Evolutionary conservation across 2,888 invertebrate genomes (phyloP).

Genomic region (Agrypnus murinus): DNA sequence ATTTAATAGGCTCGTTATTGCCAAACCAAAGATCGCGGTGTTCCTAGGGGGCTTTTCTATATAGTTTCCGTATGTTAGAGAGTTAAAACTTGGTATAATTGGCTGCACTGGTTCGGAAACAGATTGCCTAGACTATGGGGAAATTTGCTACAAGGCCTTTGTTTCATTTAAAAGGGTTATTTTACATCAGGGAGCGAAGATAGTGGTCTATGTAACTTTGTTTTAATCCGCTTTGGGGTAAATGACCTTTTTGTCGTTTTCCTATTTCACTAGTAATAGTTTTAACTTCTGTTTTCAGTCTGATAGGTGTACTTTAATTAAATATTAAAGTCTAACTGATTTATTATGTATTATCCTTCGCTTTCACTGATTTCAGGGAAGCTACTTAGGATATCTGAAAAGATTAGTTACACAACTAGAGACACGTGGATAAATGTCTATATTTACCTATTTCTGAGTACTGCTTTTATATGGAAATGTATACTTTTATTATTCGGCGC

Average conservation of each 20-base stretch:
- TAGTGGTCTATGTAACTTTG: constrained; percentile 52
- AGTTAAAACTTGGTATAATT: constrained; percentile 67
- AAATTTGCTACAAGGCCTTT: constrained; percentile 64
- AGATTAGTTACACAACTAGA: not conserved
- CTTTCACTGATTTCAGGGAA: too few relatives aligned
- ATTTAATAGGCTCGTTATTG: constrained; percentile 49
- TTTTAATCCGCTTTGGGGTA: constrained; percentile 51
- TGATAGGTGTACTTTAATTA: not conserved
- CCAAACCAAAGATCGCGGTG: constrained; percentile 31
- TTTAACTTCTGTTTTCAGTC: constrained; percentile 14
- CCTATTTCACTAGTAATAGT: constrained; percentile 31
- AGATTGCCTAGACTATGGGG: constrained; percentile 64
- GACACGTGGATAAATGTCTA: too few relatives aligned
- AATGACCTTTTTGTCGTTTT: constrained; percentile 43
- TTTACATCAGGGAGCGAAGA: constrained; percentile 61
- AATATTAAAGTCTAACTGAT: too few relatives aligned
- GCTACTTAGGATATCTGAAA: too few relatives aligned
- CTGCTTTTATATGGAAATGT: too few relatives aligned
- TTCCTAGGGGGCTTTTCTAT: constrained; percentile 40
- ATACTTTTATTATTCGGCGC: too few relatives aligned
- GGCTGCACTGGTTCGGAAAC: constrained; percentile 68
- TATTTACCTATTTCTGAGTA: too few relatives aligned
- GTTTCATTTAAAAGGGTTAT: constrained; percentile 65
- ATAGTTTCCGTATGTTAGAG: constrained; percentile 53
- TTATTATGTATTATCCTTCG: too few relatives aligned